A percentile compares a stretch with the other conserved stretches of the same genome.
Conservation (phyloP, 2,888 invertebrate genomes). For the Thelaira solivaga region DNA sequence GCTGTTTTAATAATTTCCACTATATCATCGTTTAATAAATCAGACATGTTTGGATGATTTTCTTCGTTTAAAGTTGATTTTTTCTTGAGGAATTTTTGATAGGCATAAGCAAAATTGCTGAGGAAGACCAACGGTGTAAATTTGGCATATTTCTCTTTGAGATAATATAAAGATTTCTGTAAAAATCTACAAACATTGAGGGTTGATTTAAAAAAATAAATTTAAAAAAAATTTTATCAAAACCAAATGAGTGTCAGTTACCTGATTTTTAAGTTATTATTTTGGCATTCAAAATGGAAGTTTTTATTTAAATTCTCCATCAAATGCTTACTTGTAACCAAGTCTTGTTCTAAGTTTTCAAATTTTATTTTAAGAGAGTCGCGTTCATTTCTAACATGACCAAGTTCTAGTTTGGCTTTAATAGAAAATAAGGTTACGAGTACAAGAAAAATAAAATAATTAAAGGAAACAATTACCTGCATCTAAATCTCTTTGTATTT, state of each 20-base stretch:
- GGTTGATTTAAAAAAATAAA: neutral
- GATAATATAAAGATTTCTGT: slow-evolving; percentile 69
- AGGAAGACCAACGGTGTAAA: slow-evolving; percentile 76
- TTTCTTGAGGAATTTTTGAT: slow-evolving; percentile 67
- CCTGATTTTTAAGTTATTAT: slow-evolving; percentile 71
- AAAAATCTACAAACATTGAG: too few species aligned
- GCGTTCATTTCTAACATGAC: slow-evolving; percentile 67
- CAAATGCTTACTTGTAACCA: slow-evolving; percentile 64
- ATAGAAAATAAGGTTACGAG: neutral
- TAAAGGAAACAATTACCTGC: slow-evolving; percentile 61
- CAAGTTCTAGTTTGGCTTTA: slow-evolving; percentile 71
- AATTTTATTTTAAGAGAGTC: slow-evolving; percentile 67
- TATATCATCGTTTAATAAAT: slow-evolving; percentile 33
- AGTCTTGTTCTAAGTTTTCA: slow-evolving; percentile 62
- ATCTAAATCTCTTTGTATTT: slow-evolving; percentile 74
- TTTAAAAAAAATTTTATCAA: neutral
- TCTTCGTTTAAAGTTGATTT: slow-evolving; percentile 15
- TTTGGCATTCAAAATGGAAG: slow-evolving; percentile 69
- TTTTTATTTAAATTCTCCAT: slow-evolving; percentile 65
- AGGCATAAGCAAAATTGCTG: slow-evolving; percentile 73
- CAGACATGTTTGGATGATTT: neutral
- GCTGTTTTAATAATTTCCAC: slow-evolving; percentile 61
- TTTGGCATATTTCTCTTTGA: slow-evolving; percentile 75
- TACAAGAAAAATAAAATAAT: neutral
- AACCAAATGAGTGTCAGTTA: neutral